Percentiles rank a stretch among this genome's conserved stretches.
Conservation (phyloP, 2,797 vertebrate genomes). For the Tapera naevia region DNA sequence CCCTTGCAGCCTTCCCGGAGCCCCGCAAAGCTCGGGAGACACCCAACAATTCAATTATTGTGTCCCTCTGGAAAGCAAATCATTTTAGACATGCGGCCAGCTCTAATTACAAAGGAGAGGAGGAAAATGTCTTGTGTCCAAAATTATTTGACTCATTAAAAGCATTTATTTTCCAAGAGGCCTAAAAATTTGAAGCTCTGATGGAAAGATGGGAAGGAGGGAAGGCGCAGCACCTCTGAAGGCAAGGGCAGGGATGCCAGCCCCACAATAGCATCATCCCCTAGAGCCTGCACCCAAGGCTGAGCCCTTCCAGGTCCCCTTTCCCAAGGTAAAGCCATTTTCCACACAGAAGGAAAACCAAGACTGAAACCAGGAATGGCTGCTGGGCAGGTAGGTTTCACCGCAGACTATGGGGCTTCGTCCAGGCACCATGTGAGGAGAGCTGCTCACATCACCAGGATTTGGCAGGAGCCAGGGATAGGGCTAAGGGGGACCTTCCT, state of each 20-base stretch:
- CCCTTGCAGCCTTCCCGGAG: constrained; percentile 57
- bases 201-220: background rate
- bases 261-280: fast-evolving
- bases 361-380: background rate
- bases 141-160: constrained; percentile 62
- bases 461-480: background rate
- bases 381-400: fast-evolving
- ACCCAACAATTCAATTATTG: constrained; percentile 68
- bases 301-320: background rate
- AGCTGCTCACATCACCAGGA: fast-evolving
- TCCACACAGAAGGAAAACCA: fast-evolving
- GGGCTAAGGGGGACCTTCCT: background rate
- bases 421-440: fast-evolving
- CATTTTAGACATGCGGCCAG: constrained; percentile 65
- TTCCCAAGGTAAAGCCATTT: background rate
- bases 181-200: background rate
- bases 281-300: fast-evolving
- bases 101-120: constrained; percentile 65
- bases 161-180: background rate
- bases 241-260: background rate
- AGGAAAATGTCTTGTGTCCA: constrained; percentile 46
- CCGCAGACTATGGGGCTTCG: fast-evolving
- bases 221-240: fast-evolving
- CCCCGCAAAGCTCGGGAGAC: constrained; percentile 59
- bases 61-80: constrained; percentile 67